Percentiles rank a stretch among this genome's conserved stretches.
These are phyloP conservation scores for Pyxicephalus adspersus DNA, from an alignment of 2,113 vertebrate species.

Conservation along the genomic window DNA sequence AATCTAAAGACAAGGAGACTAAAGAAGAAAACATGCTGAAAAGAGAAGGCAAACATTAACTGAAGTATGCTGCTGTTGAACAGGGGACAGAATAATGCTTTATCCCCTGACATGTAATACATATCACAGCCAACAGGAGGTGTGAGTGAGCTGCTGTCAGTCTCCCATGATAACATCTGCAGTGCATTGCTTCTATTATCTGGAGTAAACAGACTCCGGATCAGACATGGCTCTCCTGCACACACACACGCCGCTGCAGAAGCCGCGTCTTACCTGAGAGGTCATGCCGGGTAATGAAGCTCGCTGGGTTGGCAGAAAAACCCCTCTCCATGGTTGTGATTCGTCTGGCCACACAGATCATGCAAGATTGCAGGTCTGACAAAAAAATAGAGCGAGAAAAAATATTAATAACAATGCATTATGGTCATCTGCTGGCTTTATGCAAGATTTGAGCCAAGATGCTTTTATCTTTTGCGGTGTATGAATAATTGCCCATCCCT, in stretches of 20 bases:
- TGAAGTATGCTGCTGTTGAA: too few relatives aligned
- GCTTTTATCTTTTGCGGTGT: too few relatives aligned
- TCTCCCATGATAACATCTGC: not conserved
- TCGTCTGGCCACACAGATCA: constrained; percentile 96
- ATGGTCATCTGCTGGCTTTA: too few relatives aligned
- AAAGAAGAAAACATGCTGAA: too few relatives aligned
- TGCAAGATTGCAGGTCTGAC: constrained; percentile 95
- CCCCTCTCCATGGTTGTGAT: constrained; percentile 84
- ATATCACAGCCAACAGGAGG: too few relatives aligned
- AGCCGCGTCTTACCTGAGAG: constrained; percentile 79
- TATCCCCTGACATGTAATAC: too few relatives aligned
- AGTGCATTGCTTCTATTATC: not conserved
- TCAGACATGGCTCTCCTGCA: not conserved
- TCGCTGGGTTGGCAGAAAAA: constrained; percentile 78
- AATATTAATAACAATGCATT: not conserved
- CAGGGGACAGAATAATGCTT: too few relatives aligned
- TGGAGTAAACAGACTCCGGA: not conserved
- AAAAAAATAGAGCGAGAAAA: not conserved
- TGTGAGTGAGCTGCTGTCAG: too few relatives aligned
- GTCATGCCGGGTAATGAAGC: constrained; percentile 94
- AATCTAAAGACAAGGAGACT: too few relatives aligned
- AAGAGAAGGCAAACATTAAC: too few relatives aligned
- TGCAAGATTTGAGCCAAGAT: too few relatives aligned
- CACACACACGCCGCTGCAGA: not conserved
- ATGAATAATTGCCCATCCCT: too few relatives aligned